Percentiles rank a stretch among this genome's conserved stretches.
phyloP scores from a whole-genome alignment of 2,797 vertebrate genomes.

The Lagocephalus sceleratus region DNA sequence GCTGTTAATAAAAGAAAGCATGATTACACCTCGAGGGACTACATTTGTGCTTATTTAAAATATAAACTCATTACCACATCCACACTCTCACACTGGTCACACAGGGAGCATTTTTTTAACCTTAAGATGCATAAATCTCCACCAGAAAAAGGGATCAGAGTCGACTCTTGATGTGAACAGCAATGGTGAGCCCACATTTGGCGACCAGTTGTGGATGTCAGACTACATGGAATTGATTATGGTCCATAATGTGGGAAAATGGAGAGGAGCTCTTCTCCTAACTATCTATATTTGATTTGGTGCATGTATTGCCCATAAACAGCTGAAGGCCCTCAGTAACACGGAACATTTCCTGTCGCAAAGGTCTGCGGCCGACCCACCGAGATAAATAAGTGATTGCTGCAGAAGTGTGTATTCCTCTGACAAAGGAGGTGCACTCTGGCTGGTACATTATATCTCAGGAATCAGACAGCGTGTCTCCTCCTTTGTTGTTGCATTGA shows the following conservation, averaged over 20 bases:
- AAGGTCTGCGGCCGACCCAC: constrained; percentile 51
- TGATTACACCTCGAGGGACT: background rate
- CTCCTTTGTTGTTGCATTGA: constrained; percentile 54
- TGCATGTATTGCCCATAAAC: constrained; percentile 34
- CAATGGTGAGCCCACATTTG: no score
- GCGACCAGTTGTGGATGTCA: no score
- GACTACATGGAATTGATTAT: no score
- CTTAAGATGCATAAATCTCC: no score
- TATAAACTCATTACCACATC: no score
- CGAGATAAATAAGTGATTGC: constrained; percentile 62
- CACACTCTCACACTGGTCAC: no score
- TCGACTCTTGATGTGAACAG: no score
- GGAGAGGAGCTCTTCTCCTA: no score
- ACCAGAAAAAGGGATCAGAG: no score
- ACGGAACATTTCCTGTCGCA: constrained; percentile 53
- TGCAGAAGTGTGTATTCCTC: constrained; percentile 50
- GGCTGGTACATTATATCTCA: constrained; percentile 52
- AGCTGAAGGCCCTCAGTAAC: constrained; percentile 39
- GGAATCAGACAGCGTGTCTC: constrained; percentile 55
- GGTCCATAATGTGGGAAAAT: no score
- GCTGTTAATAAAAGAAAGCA: background rate
- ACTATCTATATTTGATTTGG: background rate
- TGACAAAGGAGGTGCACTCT: constrained; percentile 63
- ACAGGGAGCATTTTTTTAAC: no score
- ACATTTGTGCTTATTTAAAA: no score